Evolutionary conservation across 2,113 vertebrate species (phyloP).

Genomic region (Nothoprocta perdicaria): DNA sequence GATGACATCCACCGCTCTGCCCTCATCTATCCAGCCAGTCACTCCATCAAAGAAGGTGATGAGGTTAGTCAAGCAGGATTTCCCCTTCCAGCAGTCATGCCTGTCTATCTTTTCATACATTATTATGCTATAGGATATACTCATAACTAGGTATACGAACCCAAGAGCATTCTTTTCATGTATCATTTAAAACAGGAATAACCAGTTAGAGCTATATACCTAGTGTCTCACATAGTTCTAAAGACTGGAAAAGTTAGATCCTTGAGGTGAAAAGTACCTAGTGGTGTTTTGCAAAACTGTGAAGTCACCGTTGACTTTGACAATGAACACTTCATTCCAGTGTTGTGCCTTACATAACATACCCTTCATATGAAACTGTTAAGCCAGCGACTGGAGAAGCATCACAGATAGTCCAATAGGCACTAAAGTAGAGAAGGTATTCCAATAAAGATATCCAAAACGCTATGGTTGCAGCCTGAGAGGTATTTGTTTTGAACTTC

Average conservation of each 20-base stretch:
- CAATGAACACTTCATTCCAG: background rate
- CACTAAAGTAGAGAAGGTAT: conserved; percentile 82
- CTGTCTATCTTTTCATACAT: background rate
- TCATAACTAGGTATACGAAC: background rate
- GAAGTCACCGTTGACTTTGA: background rate
- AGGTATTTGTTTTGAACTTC: conserved; percentile 87
- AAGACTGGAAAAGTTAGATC: background rate
- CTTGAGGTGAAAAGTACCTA: background rate
- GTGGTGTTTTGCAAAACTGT: background rate
- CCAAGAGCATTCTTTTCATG: background rate
- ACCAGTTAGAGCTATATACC: background rate
- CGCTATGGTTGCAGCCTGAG: conserved; percentile 84
- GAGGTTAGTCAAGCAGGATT: no score
- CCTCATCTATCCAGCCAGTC: no score
- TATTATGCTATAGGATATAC: background rate
- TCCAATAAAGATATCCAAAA: conserved; percentile 80
- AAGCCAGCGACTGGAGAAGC: conserved; percentile 88
- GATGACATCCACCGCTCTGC: no score
- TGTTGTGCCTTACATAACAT: conserved; percentile 54
- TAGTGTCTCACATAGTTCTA: background rate
- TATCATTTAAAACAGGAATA: background rate
- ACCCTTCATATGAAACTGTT: conserved; percentile 90
- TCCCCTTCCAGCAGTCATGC: background rate
- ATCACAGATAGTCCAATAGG: conserved; percentile 85
- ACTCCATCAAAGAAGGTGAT: no score